Percentiles rank a stretch among this genome's conserved stretches.
Evolutionary conservation across 2,113 vertebrate genomes (phyloP).

Genomic region (Rhagologus leucostigma): DNA sequence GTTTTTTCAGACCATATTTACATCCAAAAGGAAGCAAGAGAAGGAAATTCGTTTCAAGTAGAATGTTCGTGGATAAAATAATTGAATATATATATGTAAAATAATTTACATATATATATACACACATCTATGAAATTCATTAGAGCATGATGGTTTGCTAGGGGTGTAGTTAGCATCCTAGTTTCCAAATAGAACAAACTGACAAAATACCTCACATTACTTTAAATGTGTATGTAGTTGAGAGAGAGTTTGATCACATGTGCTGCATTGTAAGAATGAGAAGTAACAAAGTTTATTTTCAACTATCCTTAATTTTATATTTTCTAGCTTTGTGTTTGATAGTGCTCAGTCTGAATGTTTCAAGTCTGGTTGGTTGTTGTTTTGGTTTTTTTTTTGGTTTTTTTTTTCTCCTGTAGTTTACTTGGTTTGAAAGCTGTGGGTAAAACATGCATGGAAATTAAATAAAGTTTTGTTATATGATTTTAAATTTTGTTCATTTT

Average conservation of each 20-base stretch:
- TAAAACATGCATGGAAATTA: constrained; percentile 45
- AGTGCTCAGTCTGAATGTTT: constrained; percentile 24
- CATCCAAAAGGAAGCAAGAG: neutral
- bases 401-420: neutral
- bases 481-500: neutral
- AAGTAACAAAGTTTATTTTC: neutral
- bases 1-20: neutral
- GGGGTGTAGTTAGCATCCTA: neutral
- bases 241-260: neutral
- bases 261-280: neutral
- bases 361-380: neutral
- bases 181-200: neutral
- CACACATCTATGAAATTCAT: neutral
- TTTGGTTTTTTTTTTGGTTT: neutral
- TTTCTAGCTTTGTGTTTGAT: constrained; percentile 41
- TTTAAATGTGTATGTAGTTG: neutral
- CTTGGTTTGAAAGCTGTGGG: constrained; percentile 33
- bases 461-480: neutral
- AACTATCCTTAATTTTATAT: neutral
- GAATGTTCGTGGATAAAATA: constrained; percentile 21
- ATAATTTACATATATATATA: constrained; percentile 1
- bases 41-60: neutral
- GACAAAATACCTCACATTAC: neutral
- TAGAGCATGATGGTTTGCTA: neutral
- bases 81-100: neutral